These are phyloP conservation scores for Hippopotamus amphibius DNA, from an alignment of 2,113 vertebrate genomes.

Conservation along the genomic window DNA sequence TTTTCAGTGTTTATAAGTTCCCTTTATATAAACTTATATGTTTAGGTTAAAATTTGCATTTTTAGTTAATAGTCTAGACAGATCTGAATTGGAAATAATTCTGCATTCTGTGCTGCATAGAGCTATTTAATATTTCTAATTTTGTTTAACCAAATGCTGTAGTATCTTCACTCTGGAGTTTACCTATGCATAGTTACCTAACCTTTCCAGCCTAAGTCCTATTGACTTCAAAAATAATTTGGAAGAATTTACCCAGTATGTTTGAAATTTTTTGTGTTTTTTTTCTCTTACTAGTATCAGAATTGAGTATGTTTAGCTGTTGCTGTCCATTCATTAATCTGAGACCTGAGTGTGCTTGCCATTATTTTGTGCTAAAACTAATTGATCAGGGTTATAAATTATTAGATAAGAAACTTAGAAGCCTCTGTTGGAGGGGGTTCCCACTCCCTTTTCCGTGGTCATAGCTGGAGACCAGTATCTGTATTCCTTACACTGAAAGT, in stretches of 20 bases:
- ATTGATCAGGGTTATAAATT: not conserved
- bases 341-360: not conserved
- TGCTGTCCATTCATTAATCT: not conserved
- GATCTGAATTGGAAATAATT: not conserved
- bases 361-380: not conserved
- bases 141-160: not conserved
- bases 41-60: not conserved
- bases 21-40: not conserved
- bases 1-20: not conserved
- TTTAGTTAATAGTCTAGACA: slow-evolving; percentile 1
- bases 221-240: slow-evolving; percentile 31
- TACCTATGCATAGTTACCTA: not conserved
- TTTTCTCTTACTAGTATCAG: slow-evolving; percentile 2
- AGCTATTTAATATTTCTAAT: slow-evolving; percentile 24
- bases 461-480: not conserved
- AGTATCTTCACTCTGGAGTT: not conserved
- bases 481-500: not conserved
- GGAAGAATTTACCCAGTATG: not conserved
- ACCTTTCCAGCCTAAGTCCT: not conserved
- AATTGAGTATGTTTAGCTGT: not conserved
- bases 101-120: not conserved
- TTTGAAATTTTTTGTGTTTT: not conserved
- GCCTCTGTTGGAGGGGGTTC: not conserved
- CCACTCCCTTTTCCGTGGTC: not conserved
- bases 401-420: not conserved